A percentile compares a stretch with the other conserved stretches of the same genome.
These are phyloP conservation scores for Drosophila pseudotakahashii DNA, from an alignment of 2,888 invertebrate genomes.

Conservation along the genomic window DNA sequence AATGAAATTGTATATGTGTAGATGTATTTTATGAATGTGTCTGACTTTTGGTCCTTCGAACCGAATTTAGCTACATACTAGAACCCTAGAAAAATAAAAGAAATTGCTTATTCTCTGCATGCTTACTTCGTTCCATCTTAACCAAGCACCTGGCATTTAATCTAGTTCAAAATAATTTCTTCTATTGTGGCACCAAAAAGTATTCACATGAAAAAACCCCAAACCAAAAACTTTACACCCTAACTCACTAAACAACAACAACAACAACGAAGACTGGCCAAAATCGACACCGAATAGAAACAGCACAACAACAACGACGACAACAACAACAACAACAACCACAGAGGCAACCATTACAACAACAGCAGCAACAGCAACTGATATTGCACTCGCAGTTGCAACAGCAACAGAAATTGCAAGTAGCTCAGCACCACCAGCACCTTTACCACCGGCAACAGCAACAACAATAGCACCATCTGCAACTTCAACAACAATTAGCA, in stretches of 20 bases:
- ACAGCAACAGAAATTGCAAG: constrained; percentile 14
- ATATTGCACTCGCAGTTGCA: constrained; percentile 16
- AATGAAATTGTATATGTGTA: background rate
- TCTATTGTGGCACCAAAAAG: constrained; percentile 62
- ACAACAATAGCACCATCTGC: background rate
- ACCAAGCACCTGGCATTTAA: constrained; percentile 55
- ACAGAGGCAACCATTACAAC: constrained; percentile 12
- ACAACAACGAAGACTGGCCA: constrained; percentile 76
- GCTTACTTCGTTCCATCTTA: constrained; percentile 47
- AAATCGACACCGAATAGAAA: constrained; percentile 70
- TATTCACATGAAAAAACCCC: constrained; percentile 56
- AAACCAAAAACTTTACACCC: constrained; percentile 65
- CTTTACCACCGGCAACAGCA: constrained; percentile 34
- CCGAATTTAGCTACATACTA: background rate
- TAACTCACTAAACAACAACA: constrained; percentile 60
- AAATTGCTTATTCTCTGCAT: constrained; percentile 33
- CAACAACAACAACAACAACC: constrained; percentile 3
- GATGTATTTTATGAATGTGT: constrained; percentile 7
- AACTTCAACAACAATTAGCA: constrained; percentile 14
- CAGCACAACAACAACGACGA: constrained; percentile 41
- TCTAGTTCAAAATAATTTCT: constrained; percentile 51
- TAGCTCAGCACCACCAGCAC: constrained; percentile 3
- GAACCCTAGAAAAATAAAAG: background rate
- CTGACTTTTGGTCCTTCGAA: constrained; percentile 3
- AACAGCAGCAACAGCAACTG: constrained; percentile 15